Percentiles rank a stretch among this genome's conserved stretches.
phyloP scores from a whole-genome alignment of 2,797 vertebrate genomes.

The Myripristis jacobus region DNA sequence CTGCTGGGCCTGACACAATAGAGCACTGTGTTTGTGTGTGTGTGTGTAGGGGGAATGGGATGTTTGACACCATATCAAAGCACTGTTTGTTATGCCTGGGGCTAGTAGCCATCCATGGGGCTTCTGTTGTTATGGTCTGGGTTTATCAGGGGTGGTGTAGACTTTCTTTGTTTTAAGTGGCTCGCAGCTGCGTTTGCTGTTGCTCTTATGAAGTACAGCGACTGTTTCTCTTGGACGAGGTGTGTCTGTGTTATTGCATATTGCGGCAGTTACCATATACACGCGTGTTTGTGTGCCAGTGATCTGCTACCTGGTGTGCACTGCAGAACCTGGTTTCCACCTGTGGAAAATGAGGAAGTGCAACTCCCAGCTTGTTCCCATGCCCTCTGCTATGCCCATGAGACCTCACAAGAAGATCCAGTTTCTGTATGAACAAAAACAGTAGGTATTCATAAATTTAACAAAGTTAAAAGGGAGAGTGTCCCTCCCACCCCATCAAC shows the following conservation, averaged over 20 bases:
- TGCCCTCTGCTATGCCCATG: not conserved
- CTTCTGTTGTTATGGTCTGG: constrained; percentile 71
- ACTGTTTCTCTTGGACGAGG: constrained; percentile 18
- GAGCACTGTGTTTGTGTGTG: constrained; percentile 65
- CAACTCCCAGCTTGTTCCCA: constrained; percentile 1
- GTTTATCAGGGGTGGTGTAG: constrained; percentile 48
- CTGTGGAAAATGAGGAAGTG: constrained; percentile 35
- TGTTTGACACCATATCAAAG: constrained; percentile 83
- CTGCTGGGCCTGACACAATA: constrained; percentile 81
- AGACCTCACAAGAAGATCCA: not conserved
- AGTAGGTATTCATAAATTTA: constrained; percentile 12
- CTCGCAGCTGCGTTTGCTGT: constrained; percentile 61
- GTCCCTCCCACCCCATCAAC: constrained; percentile 11
- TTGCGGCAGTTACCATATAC: constrained; percentile 15
- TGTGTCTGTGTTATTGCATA: constrained; percentile 47
- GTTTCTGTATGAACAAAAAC: constrained; percentile 8
- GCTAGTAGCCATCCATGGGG: constrained; percentile 59
- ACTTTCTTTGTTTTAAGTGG: constrained; percentile 45
- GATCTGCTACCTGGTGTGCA: constrained; percentile 6
- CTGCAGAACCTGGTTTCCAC: constrained; percentile 1
- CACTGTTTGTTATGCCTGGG: constrained; percentile 79
- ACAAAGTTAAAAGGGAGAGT: not conserved
- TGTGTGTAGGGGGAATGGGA: constrained; percentile 69
- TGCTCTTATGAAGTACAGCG: constrained; percentile 25
- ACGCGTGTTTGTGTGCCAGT: not conserved